Evolutionary conservation across 1,140 invertebrate species (phyloP), one percentile per base, ranked within the genome.

Genomic region (Drosophila kanapiae): DNA sequence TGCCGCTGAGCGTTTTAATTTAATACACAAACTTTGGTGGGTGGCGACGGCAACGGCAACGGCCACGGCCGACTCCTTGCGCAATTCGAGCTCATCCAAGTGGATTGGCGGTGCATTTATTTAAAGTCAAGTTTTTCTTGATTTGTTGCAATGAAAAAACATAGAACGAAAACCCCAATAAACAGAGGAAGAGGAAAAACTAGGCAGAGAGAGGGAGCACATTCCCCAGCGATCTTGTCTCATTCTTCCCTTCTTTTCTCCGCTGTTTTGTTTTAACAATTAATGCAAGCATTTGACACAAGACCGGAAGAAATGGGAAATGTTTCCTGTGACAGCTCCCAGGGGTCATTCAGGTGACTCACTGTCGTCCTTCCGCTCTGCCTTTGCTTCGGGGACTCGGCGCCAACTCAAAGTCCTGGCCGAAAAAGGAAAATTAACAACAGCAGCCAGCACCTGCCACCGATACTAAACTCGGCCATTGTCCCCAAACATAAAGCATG

Each of bases 21-120:
- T 88, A 88, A 84, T 90, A 88, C 84, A 87, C 76, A 90, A 88
- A 88, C 84, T 88, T 90, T 64, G 61, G 67, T 45, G 60, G 51
- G 57, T 62, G 57, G 77, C 18, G 57, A 62, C 64, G 53, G 42
- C 64, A 56, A 65, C 38, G 59, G 57, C 69, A 54, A 70, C 23
- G n/a, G n/a, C 45, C 16, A 11, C n/a, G 5, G 5, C 35, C 29
- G 11, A 11, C 49, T 51, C 38, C 35, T 59, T 31, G 37, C 61
- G 47, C 72, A 72, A 76, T 75, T 74, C 56, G 70, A 75, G 80
- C 82, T 81, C 75, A 67, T 47, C 62, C 75, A 71, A 74, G 76
- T 74, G 76, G 76, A 85, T 76, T 62, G 68, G 59, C 68, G 86
- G 84, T 77, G 83, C 84, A 83, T 87, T 87, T 87, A 88, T 80